These are phyloP conservation scores for Deilephila elpenor DNA, from an alignment of 2,888 invertebrate genomes.

Conservation along the genomic window DNA sequence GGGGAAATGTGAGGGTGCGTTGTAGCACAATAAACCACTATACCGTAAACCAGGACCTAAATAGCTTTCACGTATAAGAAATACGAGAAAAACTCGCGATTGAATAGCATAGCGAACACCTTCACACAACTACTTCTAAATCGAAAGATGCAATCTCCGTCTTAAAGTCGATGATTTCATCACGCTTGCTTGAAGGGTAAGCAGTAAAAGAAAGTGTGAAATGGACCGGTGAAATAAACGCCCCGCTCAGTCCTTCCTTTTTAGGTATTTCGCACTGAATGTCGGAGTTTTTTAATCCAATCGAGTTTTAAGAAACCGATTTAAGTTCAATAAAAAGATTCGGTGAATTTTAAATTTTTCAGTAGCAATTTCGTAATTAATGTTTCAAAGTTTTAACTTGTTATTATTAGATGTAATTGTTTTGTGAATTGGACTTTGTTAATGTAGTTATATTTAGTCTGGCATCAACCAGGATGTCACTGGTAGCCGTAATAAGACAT, in stretches of 20 bases:
- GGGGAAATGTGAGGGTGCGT: background rate
- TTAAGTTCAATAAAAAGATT: slow-evolving; percentile 10
- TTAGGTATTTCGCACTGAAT: background rate
- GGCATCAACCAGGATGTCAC: no score
- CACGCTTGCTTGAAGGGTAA: slow-evolving; percentile 24
- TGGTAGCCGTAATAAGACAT: no score
- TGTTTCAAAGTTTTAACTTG: background rate
- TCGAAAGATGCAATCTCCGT: slow-evolving; percentile 16
- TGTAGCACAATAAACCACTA: slow-evolving; percentile 6
- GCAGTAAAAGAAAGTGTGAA: slow-evolving; percentile 29
- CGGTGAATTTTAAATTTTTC: background rate
- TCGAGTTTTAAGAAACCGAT: slow-evolving; percentile 18
- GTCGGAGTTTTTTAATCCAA: slow-evolving; percentile 28
- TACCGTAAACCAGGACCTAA: background rate
- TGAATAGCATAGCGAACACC: slow-evolving; percentile 7
- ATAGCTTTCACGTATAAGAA: slow-evolving; percentile 4
- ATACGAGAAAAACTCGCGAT: background rate
- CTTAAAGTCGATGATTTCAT: slow-evolving; percentile 17
- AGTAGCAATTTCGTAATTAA: background rate
- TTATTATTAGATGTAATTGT: background rate
- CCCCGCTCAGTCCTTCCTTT: background rate
- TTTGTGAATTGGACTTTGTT: no score
- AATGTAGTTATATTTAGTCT: background rate
- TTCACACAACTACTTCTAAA: slow-evolving; percentile 13
- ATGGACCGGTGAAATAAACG: slow-evolving; percentile 19